phyloP scores from a whole-genome alignment of 2,113 vertebrate species.

The Aphelocoma coerulescens region DNA sequence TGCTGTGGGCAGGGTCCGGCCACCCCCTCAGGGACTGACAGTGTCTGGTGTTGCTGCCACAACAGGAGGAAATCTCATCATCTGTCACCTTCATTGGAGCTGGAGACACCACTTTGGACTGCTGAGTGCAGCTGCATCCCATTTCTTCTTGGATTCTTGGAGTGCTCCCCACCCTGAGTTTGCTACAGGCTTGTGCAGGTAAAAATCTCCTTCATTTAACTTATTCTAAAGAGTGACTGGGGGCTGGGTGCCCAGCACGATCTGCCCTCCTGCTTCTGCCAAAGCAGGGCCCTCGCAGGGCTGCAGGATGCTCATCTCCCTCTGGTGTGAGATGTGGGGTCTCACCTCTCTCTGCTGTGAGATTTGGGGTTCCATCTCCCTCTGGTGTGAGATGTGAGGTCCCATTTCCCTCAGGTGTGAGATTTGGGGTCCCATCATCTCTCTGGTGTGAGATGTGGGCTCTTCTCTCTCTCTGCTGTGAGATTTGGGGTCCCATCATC shows the following conservation, averaged over 20 bases:
- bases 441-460: neutral
- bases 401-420: no score
- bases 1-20: neutral
- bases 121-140: neutral
- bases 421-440: no score
- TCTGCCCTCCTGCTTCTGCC: neutral
- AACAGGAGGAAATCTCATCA: neutral
- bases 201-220: neutral
- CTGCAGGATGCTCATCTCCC: neutral
- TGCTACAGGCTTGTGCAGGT: neutral
- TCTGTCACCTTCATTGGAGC: neutral
- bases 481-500: neutral
- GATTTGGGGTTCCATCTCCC: accelerated
- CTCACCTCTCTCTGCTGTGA: no score
- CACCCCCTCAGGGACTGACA: neutral
- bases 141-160: neutral
- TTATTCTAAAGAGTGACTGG: neutral
- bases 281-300: neutral
- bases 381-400: neutral
- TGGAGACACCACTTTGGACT: neutral
- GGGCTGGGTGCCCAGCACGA: neutral
- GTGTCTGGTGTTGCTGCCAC: neutral
- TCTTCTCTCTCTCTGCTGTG: neutral
- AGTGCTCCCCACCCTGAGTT: neutral
- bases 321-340: neutral